Percentiles rank a stretch among this genome's conserved stretches.
Conservation (phyloP, 2,797 vertebrate genomes). For the Rhinogobio ventralis region DNA sequence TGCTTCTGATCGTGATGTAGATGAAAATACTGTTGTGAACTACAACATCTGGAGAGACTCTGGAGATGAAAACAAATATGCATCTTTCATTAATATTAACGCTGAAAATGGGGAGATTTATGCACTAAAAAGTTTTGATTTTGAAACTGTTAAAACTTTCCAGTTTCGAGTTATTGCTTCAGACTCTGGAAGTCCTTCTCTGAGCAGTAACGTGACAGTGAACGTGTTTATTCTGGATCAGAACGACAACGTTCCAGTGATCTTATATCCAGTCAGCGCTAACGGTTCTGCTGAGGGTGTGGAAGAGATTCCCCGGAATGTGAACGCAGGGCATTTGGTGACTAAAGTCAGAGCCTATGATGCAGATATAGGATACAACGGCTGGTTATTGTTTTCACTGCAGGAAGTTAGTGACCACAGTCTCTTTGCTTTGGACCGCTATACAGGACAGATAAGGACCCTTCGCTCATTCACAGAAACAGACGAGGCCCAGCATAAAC, state of each 20-base stretch:
- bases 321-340: constrained; percentile 60
- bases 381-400: constrained; percentile 63
- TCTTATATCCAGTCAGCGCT: constrained; percentile 54
- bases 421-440: constrained; percentile 60
- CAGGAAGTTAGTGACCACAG: constrained; percentile 61
- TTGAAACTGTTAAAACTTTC: constrained; percentile 75
- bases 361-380: constrained; percentile 61
- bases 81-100: constrained; percentile 65
- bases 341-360: constrained; percentile 66
- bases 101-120: constrained; percentile 78
- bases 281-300: constrained; percentile 55
- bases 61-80: constrained; percentile 53
- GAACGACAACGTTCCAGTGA: constrained; percentile 64
- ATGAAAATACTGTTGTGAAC: constrained; percentile 56
- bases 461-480: constrained; percentile 64
- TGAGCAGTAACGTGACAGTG: constrained; percentile 53
- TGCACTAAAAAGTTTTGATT: constrained; percentile 79
- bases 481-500: constrained; percentile 64
- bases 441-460: constrained; percentile 65
- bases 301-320: constrained; percentile 57
- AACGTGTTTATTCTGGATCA: constrained; percentile 65
- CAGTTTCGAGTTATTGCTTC: constrained; percentile 64
- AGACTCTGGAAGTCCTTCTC: constrained; percentile 53
- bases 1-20: constrained; percentile 60
- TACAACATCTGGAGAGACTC: constrained; percentile 58